Evolutionary conservation across 2,797 vertebrate genomes (phyloP).

Genomic region (Pteropus rufus): DNA sequence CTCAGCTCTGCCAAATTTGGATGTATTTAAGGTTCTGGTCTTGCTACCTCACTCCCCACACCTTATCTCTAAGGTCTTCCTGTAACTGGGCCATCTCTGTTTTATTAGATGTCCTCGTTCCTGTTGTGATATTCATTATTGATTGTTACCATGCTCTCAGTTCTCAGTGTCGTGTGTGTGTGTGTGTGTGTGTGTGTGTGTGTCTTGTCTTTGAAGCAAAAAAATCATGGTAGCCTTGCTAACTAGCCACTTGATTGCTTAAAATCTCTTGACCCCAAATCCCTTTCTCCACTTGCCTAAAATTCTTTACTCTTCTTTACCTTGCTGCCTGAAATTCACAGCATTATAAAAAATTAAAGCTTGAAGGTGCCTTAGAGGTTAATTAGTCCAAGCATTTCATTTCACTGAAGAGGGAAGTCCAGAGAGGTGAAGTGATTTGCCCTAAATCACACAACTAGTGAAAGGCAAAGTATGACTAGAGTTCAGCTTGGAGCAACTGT

Average conservation of each 20-base stretch:
- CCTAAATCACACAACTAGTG: neutral
- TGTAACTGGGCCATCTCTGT: neutral
- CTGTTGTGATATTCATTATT: neutral
- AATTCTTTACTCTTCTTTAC: neutral
- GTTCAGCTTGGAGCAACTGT: neutral
- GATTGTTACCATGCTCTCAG: neutral
- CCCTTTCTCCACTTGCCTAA: neutral
- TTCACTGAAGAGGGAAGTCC: constrained; percentile 6
- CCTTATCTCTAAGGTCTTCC: neutral
- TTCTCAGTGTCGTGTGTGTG: neutral
- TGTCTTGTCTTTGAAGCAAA: neutral
- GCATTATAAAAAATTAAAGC: neutral
- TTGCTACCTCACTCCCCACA: neutral
- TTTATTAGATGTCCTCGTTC: neutral
- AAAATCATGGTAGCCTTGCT: neutral
- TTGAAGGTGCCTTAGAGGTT: constrained; percentile 21
- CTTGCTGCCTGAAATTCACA: constrained; percentile 36
- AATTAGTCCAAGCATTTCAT: constrained; percentile 9
- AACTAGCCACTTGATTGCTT: neutral
- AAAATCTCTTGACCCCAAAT: neutral
- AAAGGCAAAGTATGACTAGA: neutral
- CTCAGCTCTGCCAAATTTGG: neutral
- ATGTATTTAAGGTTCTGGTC: neutral
- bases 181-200: neutral
- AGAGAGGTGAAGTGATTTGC: constrained; percentile 6